These are phyloP conservation scores for Cherax quadricarinatus DNA, from an alignment of 1,140 invertebrate species.

Conservation along the genomic window DNA sequence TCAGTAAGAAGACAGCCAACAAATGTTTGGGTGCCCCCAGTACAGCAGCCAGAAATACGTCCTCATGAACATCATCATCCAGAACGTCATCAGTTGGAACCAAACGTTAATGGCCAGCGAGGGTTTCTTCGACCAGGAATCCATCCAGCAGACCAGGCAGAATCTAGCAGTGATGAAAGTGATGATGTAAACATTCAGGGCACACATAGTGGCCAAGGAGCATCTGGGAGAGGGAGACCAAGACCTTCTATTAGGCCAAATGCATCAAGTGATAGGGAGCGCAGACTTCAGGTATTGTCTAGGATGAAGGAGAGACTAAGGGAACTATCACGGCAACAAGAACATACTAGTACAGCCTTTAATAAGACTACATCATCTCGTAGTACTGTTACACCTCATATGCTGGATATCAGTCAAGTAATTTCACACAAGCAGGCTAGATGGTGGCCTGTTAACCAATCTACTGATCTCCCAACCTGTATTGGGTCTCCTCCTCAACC, in stretches of 20 bases:
- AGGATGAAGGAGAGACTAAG: conserved; percentile 81
- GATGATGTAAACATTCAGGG: conserved; percentile 47
- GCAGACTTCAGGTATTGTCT: conserved; percentile 81
- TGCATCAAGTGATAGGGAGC: conserved; percentile 79
- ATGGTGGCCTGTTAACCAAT: conserved; percentile 71
- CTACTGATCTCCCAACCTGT: conserved; percentile 20
- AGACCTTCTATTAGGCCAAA: conserved; percentile 77
- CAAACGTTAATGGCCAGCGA: conserved; percentile 72
- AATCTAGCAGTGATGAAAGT: conserved; percentile 59
- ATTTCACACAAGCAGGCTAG: conserved; percentile 71
- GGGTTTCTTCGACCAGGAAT: conserved; percentile 66
- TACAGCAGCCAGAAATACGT: conserved; percentile 44
- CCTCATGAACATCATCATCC: conserved; percentile 75
- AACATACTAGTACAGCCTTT: conserved; percentile 65
- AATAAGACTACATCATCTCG: conserved; percentile 48
- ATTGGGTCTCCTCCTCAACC: conserved; percentile 83
- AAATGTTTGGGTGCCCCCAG: conserved; percentile 75
- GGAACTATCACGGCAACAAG: conserved; percentile 74
- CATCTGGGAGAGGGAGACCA: conserved; percentile 43
- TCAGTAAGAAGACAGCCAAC: conserved; percentile 59
- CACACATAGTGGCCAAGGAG: conserved; percentile 2
- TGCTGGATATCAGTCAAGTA: conserved; percentile 88
- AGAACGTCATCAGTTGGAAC: conserved; percentile 76
- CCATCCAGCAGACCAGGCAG: conserved; percentile 37
- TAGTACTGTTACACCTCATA: conserved; percentile 77